phyloP scores from a whole-genome alignment of 2,888 invertebrate species.

The Erpobdella octoculata region DNA sequence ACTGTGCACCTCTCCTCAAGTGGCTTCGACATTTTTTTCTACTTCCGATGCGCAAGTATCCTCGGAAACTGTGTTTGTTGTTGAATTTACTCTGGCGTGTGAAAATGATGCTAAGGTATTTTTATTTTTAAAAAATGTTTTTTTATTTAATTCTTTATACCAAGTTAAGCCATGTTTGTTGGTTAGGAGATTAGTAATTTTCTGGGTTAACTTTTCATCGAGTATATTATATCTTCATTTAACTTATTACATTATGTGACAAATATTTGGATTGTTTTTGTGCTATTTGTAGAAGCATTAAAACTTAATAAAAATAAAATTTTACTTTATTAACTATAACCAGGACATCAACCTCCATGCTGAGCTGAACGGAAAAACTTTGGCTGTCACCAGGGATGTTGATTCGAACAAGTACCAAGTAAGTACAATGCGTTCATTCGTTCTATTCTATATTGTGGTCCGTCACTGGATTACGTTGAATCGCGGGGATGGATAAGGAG shows the following conservation, averaged over 20 bases:
- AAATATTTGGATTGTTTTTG: not conserved
- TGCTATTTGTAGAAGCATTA: too few species aligned
- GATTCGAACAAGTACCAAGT: constrained; percentile 66
- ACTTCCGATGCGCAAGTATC: constrained; percentile 86
- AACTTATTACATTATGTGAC: not conserved
- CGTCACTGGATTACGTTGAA: too few species aligned
- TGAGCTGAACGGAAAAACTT: constrained; percentile 74
- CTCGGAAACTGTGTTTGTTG: constrained; percentile 78
- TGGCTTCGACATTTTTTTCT: constrained; percentile 71
- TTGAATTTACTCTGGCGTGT: constrained; percentile 79
- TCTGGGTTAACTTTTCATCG: not conserved
- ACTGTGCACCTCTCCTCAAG: constrained; percentile 53
- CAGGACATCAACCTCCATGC: constrained; percentile 71
- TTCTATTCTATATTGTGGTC: too few species aligned
- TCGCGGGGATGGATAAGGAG: too few species aligned
- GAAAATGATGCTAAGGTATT: constrained; percentile 54
- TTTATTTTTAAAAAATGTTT: too few species aligned
- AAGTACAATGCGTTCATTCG: too few species aligned
- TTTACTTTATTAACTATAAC: not conserved
- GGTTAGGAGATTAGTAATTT: not conserved
- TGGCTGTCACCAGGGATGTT: constrained; percentile 72
- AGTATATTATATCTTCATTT: not conserved
- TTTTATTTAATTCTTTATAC: too few species aligned
- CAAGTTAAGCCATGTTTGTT: too few species aligned
- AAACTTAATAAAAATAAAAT: constrained; percentile 30